phyloP scores from a whole-genome alignment of 2,113 vertebrate species.

The Craseonycteris thonglongyai region DNA sequence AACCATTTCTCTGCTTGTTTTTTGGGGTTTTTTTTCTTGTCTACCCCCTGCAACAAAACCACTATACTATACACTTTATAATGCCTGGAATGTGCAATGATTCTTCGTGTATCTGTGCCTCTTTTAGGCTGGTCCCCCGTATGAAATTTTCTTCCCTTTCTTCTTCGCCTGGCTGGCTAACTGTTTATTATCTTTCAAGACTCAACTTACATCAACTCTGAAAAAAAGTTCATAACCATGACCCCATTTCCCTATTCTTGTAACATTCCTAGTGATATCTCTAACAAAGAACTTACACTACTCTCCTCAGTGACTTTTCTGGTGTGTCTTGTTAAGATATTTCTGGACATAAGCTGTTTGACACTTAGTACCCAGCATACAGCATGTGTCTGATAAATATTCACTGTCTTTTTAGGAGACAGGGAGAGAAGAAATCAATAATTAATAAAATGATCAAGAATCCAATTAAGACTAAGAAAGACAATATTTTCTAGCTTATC shows the following conservation, averaged over 20 bases:
- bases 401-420: conserved; percentile 13
- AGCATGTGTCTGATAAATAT: neutral
- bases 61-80: neutral
- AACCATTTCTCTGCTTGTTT: neutral
- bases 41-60: neutral
- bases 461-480: conserved; percentile 32
- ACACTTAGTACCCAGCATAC: neutral
- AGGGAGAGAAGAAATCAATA: conserved; percentile 30
- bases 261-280: neutral
- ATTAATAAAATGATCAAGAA: conserved; percentile 44
- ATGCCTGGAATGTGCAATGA: neutral
- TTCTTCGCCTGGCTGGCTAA: neutral
- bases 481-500: neutral
- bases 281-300: neutral
- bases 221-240: neutral
- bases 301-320: neutral
- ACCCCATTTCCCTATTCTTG: neutral
- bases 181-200: conserved; percentile 31
- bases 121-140: neutral
- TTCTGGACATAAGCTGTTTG: neutral
- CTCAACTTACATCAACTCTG: neutral
- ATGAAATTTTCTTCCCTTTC: neutral
- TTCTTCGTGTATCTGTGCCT: neutral
- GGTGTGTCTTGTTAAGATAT: neutral
- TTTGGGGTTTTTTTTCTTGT: no score